These are phyloP conservation scores for Whitmania pigra DNA, from an alignment of 1,140 invertebrate species.

Conservation along the genomic window DNA sequence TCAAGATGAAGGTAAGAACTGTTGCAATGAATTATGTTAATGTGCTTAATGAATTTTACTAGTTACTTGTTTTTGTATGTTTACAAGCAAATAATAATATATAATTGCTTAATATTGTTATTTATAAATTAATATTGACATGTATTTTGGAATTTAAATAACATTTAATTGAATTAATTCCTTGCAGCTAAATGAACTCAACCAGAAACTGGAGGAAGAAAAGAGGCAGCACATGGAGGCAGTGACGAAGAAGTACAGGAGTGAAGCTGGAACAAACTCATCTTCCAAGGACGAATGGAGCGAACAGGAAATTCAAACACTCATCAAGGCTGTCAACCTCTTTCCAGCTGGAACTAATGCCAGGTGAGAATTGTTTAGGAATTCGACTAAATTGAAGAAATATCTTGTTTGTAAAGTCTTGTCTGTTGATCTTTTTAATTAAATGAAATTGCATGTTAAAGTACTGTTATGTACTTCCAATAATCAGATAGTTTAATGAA, in stretches of 20 bases:
- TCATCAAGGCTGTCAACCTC: conserved; percentile 89
- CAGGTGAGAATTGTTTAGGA: conserved; percentile 41
- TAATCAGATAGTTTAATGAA: no score
- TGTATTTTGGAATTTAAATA: neutral
- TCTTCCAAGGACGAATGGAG: conserved; percentile 52
- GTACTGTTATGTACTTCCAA: no score
- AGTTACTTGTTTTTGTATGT: conserved; percentile 6
- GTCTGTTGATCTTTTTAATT: no score
- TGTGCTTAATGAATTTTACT: conserved; percentile 6
- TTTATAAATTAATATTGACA: neutral
- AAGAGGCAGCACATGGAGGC: conserved; percentile 48
- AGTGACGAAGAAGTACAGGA: conserved; percentile 32
- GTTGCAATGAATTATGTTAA: neutral
- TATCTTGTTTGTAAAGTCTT: no score
- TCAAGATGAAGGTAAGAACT: conserved; percentile 28
- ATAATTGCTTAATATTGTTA: neutral
- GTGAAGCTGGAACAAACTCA: conserved; percentile 17
- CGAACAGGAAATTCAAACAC: conserved; percentile 64
- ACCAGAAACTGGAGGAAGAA: conserved; percentile 63
- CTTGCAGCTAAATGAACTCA: conserved; percentile 52
- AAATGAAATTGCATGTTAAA: no score
- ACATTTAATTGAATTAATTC: neutral
- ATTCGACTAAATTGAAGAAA: no score
- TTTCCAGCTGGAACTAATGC: conserved; percentile 90
- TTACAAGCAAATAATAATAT: neutral